phyloP scores from a whole-genome alignment of 2,888 invertebrate genomes.

The Megastigmus dorsalis region DNA sequence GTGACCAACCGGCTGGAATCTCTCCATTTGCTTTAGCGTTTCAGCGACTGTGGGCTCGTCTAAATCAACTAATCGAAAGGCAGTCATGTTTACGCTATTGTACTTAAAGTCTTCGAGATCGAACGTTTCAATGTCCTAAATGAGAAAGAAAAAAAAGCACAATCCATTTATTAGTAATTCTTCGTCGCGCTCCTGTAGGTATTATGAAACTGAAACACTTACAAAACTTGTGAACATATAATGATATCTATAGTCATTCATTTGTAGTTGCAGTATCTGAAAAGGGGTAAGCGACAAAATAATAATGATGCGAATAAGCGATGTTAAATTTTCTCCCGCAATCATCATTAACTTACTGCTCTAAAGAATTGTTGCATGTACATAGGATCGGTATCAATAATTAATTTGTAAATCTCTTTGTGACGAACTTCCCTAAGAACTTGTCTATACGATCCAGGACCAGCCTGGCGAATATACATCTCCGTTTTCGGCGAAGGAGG shows the following conservation, averaged over 20 bases:
- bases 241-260: constrained; percentile 96
- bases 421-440: constrained; percentile 88
- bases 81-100: constrained; percentile 96
- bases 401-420: constrained; percentile 89
- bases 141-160: neutral
- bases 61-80: constrained; percentile 90
- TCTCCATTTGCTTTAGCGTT: constrained; percentile 88
- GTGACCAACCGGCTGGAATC: constrained; percentile 89
- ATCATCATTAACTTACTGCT: constrained; percentile 83
- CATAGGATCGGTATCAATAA: constrained; percentile 90
- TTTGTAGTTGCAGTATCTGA: constrained; percentile 94
- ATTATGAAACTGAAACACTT: constrained; percentile 76
- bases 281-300: too few species aligned
- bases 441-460: constrained; percentile 80
- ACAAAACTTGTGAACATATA: constrained; percentile 97
- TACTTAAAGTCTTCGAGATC: constrained; percentile 94
- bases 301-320: neutral
- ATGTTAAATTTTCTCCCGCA: neutral
- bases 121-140: constrained; percentile 90
- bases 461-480: constrained; percentile 87
- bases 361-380: constrained; percentile 89
- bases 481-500: constrained; percentile 81
- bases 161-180: neutral
- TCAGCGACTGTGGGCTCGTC: constrained; percentile 85
- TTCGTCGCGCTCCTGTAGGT: too few species aligned